Evolutionary conservation across 1,140 invertebrate species (phyloP), one percentile per base, ranked within the genome.

Genomic region (Cydia splendana): DNA sequence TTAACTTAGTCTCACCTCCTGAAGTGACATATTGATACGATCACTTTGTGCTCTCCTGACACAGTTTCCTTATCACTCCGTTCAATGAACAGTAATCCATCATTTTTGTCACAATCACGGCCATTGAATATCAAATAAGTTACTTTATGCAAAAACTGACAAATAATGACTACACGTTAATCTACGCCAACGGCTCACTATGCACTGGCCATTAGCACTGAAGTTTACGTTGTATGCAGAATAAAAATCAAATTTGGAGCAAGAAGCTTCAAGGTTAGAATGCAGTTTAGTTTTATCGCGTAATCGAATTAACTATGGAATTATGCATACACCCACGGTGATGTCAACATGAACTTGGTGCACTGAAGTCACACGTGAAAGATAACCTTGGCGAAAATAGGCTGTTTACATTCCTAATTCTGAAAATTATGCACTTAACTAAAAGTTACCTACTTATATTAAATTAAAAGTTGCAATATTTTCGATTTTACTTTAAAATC

Each of bases 11-110:
- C 89, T 91, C 76, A 91, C 90, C 90, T 91, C 90, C 79, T 88
- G 86, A 69, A 91, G 83, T 84, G 90, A 91, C 90, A 91, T 91
- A 76, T 77, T 85, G 80, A 77, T 83, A 48, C 15, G 38, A 88
- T 90, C 82, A 89, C 83, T 78, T 75, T 67, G 67, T 75, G 75
- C 75, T 84, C 80, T 76, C 30, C 62, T 81, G 81, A 84, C 86
- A 88, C 85, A 86, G 79, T 85, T 88, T 79, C 28, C 78, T 88
- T 87, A 88, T 87, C 87, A 85, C 81, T 76, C 78, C 77, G 30
- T 79, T 76, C 79, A 77, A 80, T 78, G 79, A 62, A 82, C 79
- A 83, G 79, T 74, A 67, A 80, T 82, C 79, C 80, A 71, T 77
- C 83, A 84, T 79, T 78, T 78, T 80, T 76, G 67, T 81, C 80